phyloP scores from a whole-genome alignment of 2,888 invertebrate species.

The Leucozona laternaria region DNA sequence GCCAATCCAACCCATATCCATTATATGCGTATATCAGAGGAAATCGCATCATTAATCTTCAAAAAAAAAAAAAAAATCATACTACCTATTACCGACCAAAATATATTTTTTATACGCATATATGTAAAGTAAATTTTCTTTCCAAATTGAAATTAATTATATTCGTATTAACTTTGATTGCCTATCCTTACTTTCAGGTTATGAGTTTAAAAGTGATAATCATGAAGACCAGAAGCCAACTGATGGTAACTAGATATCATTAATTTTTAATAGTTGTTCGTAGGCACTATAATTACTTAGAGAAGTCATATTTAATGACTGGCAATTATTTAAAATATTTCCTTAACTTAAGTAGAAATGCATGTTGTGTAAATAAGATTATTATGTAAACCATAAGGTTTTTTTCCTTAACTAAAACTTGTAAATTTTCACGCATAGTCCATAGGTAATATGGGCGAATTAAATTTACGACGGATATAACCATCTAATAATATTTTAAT shows the following conservation, averaged over 20 bases:
- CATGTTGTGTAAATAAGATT: not conserved
- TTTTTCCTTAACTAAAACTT: not conserved
- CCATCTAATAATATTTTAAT: too few species aligned
- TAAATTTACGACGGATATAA: too few species aligned
- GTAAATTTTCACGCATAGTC: too few species aligned
- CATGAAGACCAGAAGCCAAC: constrained; percentile 17
- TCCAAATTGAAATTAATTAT: constrained; percentile 16
- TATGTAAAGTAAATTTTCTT: not conserved
- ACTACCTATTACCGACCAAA: not conserved
- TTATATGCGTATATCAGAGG: too few species aligned
- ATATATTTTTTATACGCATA: not conserved
- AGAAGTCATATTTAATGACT: constrained; percentile 9
- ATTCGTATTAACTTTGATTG: constrained; percentile 1
- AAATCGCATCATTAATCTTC: not conserved
- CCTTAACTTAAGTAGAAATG: not conserved
- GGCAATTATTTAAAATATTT: constrained; percentile 16
- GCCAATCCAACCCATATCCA: too few species aligned
- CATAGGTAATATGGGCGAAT: too few species aligned
- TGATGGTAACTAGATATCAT: constrained; percentile 12
- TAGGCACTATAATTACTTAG: constrained; percentile 7
- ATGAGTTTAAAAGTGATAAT: not conserved
- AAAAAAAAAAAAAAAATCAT: not conserved
- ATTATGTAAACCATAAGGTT: not conserved
- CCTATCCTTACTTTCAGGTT: constrained; percentile 1
- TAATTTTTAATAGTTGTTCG: constrained; percentile 3